phyloP scores from a whole-genome alignment of 2,113 vertebrate genomes.

The Labrus mixtus region DNA sequence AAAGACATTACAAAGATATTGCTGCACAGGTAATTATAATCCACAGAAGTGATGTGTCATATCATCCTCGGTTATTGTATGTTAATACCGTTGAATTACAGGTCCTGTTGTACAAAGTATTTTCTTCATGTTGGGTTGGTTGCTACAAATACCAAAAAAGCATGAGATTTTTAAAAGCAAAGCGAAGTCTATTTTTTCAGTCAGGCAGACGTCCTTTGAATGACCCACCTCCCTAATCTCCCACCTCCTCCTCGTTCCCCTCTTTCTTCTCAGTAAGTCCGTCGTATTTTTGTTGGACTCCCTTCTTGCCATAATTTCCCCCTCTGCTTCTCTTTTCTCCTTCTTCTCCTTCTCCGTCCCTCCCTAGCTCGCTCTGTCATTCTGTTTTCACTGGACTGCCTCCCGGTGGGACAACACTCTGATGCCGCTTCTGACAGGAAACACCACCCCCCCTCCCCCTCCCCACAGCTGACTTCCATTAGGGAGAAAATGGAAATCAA shows the following conservation, averaged over 20 bases:
- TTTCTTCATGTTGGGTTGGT: neutral
- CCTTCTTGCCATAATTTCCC: slow-evolving; percentile 35
- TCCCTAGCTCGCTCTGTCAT: slow-evolving; percentile 59
- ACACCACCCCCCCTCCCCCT: slow-evolving; percentile 20
- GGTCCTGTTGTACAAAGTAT: neutral
- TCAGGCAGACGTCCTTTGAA: slow-evolving; percentile 17
- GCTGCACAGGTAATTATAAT: too few relatives aligned
- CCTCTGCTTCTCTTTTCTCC: slow-evolving; percentile 2
- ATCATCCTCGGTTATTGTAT: too few relatives aligned
- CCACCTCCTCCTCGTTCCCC: neutral
- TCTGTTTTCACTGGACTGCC: slow-evolving; percentile 81
- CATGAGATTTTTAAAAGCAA: neutral
- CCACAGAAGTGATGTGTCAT: too few relatives aligned
- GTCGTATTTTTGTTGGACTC: slow-evolving; percentile 62
- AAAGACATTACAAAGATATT: too few relatives aligned
- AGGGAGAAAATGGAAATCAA: slow-evolving; percentile 73
- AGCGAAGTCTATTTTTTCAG: neutral
- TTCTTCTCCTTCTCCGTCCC: slow-evolving; percentile 49
- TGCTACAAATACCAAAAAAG: neutral
- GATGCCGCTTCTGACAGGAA: slow-evolving; percentile 76
- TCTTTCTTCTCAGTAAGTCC: slow-evolving; percentile 7
- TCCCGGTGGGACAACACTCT: slow-evolving; percentile 79
- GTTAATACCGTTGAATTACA: neutral
- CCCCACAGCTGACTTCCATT: slow-evolving; percentile 84
- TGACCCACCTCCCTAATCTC: slow-evolving; percentile 8